Base-by-base conservation (phyloP, 2,888 invertebrate genomes). In the Nomada ferruginata region DNA sequence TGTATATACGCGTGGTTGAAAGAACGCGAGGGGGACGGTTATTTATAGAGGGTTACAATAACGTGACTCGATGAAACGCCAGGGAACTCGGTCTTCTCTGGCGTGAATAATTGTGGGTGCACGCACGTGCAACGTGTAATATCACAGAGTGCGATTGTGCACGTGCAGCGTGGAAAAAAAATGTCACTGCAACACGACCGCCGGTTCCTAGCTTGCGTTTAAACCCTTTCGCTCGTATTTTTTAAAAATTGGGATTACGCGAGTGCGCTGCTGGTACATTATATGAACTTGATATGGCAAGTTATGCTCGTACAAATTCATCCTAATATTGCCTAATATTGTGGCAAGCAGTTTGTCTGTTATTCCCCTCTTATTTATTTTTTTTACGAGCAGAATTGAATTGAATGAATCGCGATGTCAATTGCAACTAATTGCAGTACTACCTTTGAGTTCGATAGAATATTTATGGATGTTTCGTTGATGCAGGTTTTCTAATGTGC, bases 51-150 rank as follows among this genome's bases (percentile, higher is more conserved):
- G 36, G 76, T 66, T 76, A 89, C 85, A 90, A 91, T 90, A 90
- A 91, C 86, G 89, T 84, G 85, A 89, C 89, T 90, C 90, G 90
- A 91, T 89, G 86, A 87, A 90, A 87, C 87, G 91, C 89, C 90
- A 90, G 84, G 83, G 84, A 80, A 88, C 84, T 68, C 65, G 63
- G 20, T 13, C 29, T 63, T 23, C n/a, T 26, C 66, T 23, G 57
- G 52, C 82, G 77, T 78, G 75, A 84, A 82, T 85, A 85, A 77
- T 84, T 73, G 73, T 68, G 57, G 36, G 52, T 64, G 55, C 44
- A 69, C 60, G 83, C 82, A 80, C 82, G 84, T 85, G 77, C 55
- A 50, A 60, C 75, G 70, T 63, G 74, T 72, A 80, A 83, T 68
- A 59, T 75, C 69, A 52, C 52, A 47, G 26, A 20, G 20, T 18